phyloP scores from a whole-genome alignment of 2,797 vertebrate species.

The Glyptemys insculpta region DNA sequence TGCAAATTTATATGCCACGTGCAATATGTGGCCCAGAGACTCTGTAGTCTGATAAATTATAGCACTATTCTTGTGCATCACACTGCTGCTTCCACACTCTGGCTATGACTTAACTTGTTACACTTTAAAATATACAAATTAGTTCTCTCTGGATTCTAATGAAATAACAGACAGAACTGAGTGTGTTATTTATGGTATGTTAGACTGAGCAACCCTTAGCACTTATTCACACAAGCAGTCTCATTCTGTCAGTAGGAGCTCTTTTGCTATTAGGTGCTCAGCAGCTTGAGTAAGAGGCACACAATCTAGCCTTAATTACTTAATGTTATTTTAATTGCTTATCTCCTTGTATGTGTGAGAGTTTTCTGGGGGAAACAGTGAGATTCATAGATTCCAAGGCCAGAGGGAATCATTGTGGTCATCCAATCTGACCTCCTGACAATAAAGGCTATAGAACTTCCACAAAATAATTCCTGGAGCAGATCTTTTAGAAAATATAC shows the following conservation, averaged over 20 bases:
- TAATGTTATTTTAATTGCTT: background rate
- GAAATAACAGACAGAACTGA: background rate
- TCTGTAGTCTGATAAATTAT: background rate
- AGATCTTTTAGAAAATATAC: background rate
- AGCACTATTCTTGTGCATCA: background rate
- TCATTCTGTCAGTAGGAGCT: background rate
- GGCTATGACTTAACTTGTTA: background rate
- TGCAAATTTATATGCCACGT: background rate
- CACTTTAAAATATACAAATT: background rate
- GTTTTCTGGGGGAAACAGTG: background rate
- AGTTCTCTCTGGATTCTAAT: background rate
- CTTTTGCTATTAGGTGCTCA: background rate
- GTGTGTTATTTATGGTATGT: background rate
- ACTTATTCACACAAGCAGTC: background rate
- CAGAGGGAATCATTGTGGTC: background rate
- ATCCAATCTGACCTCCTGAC: background rate
- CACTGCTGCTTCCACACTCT: background rate
- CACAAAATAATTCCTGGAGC: background rate
- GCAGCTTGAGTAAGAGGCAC: background rate
- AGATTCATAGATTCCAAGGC: background rate
- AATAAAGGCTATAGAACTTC: background rate
- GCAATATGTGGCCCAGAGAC: background rate
- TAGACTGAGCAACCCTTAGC: background rate
- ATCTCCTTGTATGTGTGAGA: fast-evolving
- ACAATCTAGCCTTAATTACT: background rate